Conservation (phyloP, 2,113 vertebrate species). For the Hyla sarda region DNA sequence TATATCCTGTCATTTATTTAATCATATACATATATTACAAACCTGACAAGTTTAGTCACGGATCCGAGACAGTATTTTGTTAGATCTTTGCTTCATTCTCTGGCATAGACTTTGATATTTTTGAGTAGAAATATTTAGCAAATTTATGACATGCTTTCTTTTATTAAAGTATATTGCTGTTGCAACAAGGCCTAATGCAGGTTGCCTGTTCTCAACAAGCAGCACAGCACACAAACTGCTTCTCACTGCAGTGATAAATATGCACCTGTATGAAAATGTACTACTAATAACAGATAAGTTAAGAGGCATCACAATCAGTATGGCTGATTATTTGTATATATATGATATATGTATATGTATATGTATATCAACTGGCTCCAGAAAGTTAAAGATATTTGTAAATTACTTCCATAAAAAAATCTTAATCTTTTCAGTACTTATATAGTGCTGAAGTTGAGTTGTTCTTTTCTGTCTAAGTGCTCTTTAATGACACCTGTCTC, state of each 20-base stretch:
- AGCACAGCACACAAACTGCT: neutral
- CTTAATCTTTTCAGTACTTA: too few relatives aligned
- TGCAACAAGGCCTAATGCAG: neutral
- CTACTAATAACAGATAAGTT: neutral
- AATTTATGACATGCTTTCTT: conserved; percentile 28
- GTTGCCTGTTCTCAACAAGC: neutral
- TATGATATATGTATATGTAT: too few relatives aligned
- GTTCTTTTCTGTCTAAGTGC: too few relatives aligned
- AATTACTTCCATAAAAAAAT: too few relatives aligned
- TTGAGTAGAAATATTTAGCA: conserved; percentile 8
- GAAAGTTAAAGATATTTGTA: too few relatives aligned
- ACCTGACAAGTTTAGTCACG: conserved; percentile 14
- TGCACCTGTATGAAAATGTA: too few relatives aligned
- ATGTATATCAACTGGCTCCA: too few relatives aligned
- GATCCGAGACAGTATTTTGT: neutral
- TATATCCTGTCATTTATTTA: conserved; percentile 23
- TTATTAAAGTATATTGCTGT: conserved; percentile 8
- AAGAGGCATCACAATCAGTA: too few relatives aligned
- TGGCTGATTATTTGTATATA: too few relatives aligned
- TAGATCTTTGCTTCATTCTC: conserved; percentile 6
- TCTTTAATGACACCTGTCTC: too few relatives aligned
- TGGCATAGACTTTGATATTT: conserved; percentile 15
- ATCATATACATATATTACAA: conserved; percentile 26
- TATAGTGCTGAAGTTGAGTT: too few relatives aligned
- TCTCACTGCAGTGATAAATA: neutral